Conservation (phyloP, 2,888 invertebrate genomes). For the Drosophila aldrichi region DNA sequence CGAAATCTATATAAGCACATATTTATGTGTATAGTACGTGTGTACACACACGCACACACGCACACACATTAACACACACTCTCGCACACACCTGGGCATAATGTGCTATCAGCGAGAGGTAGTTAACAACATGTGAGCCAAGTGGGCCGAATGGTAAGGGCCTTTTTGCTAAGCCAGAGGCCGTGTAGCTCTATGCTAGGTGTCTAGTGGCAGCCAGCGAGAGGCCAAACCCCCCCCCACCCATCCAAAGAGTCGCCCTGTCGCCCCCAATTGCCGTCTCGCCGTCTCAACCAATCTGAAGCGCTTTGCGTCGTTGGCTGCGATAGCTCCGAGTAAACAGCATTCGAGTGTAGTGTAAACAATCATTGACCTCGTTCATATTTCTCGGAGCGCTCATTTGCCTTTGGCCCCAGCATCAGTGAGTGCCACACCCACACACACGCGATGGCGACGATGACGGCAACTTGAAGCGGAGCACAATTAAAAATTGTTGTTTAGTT, state of each 20-base stretch:
- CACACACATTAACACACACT: background rate
- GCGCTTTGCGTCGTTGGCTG: conserved; percentile 28
- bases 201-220: conserved; percentile 39
- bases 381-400: conserved; percentile 73
- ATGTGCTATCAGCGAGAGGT: conserved; percentile 48
- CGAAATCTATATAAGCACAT: conserved; percentile 26
- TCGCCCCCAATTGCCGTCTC: conserved; percentile 27
- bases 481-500: conserved; percentile 68
- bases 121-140: conserved; percentile 54
- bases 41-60: conserved; percentile 11
- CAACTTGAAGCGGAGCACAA: conserved; percentile 56
- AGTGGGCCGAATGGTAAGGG: conserved; percentile 26
- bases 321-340: conserved; percentile 67
- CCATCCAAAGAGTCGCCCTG: background rate
- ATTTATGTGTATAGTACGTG: conserved; percentile 25
- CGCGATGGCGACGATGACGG: conserved; percentile 14
- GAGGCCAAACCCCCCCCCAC: background rate
- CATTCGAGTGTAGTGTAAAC: conserved; percentile 79
- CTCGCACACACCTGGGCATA: conserved; percentile 32
- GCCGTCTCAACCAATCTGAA: conserved; percentile 35
- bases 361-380: conserved; percentile 80
- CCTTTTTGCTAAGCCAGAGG: conserved; percentile 14
- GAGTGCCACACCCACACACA: too few relatives aligned
- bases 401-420: conserved; percentile 50
- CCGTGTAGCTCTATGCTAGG: conserved; percentile 33